Evolutionary conservation across 1,140 invertebrate genomes (phyloP).

Genomic region (Plodia interpunctella): DNA sequence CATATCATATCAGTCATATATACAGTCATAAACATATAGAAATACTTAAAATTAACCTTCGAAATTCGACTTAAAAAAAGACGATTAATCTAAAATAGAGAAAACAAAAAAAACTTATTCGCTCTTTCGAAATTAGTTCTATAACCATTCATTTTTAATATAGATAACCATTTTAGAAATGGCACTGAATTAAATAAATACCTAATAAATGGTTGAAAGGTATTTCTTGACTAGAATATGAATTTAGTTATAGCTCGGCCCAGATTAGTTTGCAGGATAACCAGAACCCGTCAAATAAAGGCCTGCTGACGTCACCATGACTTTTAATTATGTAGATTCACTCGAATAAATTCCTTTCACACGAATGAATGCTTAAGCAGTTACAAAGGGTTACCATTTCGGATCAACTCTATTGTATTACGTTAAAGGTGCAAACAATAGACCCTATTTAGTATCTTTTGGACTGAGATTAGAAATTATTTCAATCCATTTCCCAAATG

Average conservation of each 20-base stretch:
- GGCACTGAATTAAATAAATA: background rate
- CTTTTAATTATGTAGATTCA: slow-evolving; percentile 41
- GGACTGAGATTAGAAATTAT: slow-evolving; percentile 15
- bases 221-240: background rate
- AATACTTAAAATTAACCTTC: no score
- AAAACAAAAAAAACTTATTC: no score
- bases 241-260: background rate
- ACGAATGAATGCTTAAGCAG: slow-evolving; percentile 31
- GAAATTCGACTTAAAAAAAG: no score
- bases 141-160: no score
- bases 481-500: slow-evolving; percentile 14
- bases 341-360: slow-evolving; percentile 35
- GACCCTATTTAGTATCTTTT: slow-evolving; percentile 19
- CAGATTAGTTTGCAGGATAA: slow-evolving; percentile 13
- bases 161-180: background rate
- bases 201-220: background rate
- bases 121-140: no score
- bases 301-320: slow-evolving; percentile 33
- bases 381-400: slow-evolving; percentile 35
- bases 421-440: slow-evolving; percentile 15
- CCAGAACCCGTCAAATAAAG: slow-evolving; percentile 31
- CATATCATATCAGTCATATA: no score
- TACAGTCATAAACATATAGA: no score
- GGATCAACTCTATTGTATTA: slow-evolving; percentile 39
- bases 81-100: no score